phyloP scores from a whole-genome alignment of 2,888 invertebrate genomes.

The Tanaodytes sp. region DNA sequence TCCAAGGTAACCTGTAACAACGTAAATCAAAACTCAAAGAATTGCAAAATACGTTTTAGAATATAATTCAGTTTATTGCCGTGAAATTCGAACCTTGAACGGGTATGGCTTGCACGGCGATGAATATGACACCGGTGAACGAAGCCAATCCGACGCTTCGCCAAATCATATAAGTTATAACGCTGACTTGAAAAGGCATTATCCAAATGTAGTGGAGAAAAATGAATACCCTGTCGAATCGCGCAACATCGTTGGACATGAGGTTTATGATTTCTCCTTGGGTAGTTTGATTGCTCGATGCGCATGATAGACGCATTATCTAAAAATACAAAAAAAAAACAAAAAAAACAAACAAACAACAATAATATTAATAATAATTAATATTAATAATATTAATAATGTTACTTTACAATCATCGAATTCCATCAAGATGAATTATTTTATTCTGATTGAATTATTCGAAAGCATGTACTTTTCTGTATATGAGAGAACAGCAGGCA shows the following conservation, averaged over 20 bases:
- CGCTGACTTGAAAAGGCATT: constrained; percentile 82
- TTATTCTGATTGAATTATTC: too few relatives aligned
- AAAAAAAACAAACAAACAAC: too few relatives aligned
- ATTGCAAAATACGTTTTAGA: too few relatives aligned
- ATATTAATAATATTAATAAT: too few relatives aligned
- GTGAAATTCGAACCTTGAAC: constrained; percentile 73
- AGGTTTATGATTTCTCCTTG: constrained; percentile 85
- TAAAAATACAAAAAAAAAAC: constrained; percentile 47
- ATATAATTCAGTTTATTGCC: too few relatives aligned
- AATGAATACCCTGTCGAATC: constrained; percentile 82
- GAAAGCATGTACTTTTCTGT: constrained; percentile 81
- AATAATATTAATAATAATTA: not conserved
- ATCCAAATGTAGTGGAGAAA: constrained; percentile 87
- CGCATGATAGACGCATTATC: constrained; percentile 73
- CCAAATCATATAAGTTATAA: constrained; percentile 78
- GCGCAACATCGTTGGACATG: constrained; percentile 88
- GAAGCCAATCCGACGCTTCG: constrained; percentile 75
- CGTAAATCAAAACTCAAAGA: too few relatives aligned
- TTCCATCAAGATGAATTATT: too few relatives aligned
- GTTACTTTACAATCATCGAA: too few relatives aligned
- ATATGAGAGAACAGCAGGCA: constrained; percentile 85
- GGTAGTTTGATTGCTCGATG: constrained; percentile 62
- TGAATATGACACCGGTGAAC: constrained; percentile 77
- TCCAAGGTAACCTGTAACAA: constrained; percentile 75
- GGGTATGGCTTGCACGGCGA: constrained; percentile 75